Evolutionary conservation across 1,140 invertebrate genomes (phyloP).

Genomic region (Papilio dardanus): DNA sequence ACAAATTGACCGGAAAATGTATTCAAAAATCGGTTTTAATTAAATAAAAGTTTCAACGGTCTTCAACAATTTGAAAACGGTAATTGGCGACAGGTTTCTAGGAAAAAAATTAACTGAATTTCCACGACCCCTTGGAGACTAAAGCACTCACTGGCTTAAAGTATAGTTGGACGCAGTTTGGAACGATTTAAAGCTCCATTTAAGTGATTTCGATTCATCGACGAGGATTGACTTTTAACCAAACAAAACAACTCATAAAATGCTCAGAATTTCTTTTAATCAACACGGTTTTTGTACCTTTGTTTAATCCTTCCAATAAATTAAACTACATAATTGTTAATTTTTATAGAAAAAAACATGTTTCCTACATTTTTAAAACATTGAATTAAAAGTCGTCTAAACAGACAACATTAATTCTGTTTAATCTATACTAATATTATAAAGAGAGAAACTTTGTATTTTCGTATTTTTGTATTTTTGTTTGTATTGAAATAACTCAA

Average conservation of each 20-base stretch:
- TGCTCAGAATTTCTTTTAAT: neutral
- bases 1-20: conserved; percentile 32
- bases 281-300: neutral
- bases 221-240: neutral
- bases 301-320: neutral
- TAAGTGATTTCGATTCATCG: conserved; percentile 31
- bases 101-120: conserved; percentile 37
- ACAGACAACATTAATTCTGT: no score
- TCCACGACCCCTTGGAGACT: conserved; percentile 33
- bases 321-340: neutral
- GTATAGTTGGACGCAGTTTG: conserved; percentile 26
- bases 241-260: conserved; percentile 6
- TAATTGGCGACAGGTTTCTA: conserved; percentile 49
- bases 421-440: neutral
- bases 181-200: conserved; percentile 17
- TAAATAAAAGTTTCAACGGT: conserved; percentile 38
- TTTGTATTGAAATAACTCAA: no score
- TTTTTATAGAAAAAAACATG: no score
- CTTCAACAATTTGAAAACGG: conserved; percentile 39
- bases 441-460: no score
- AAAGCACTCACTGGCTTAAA: conserved; percentile 28
- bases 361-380: no score
- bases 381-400: no score
- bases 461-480: no score
- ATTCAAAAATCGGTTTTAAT: conserved; percentile 34